Percentiles rank a stretch among this genome's conserved stretches.
Evolutionary conservation across 2,113 vertebrate genomes (phyloP).

Genomic region (Eclectus roratus): DNA sequence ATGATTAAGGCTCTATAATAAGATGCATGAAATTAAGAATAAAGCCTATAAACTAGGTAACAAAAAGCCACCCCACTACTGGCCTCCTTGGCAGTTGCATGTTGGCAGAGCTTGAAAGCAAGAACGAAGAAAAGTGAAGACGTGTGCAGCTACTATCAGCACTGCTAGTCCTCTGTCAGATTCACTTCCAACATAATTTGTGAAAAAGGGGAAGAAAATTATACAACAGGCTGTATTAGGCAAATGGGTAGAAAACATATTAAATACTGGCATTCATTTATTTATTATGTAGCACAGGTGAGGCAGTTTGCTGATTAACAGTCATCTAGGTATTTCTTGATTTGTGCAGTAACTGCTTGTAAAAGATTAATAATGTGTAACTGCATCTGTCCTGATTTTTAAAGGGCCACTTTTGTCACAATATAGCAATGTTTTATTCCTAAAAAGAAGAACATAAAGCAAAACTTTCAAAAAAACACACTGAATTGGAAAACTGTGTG

Average conservation of each 20-base stretch:
- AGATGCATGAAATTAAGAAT: neutral
- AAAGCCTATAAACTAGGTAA: neutral
- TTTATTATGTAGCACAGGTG: neutral
- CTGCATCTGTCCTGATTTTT: neutral
- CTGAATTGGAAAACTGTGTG: neutral
- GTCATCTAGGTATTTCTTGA: neutral
- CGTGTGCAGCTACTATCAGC: neutral
- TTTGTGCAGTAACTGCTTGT: neutral
- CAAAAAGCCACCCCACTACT: neutral
- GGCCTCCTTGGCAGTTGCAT: neutral
- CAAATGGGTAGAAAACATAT: neutral
- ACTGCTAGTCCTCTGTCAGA: neutral
- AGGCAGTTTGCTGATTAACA: neutral
- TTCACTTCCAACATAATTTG: neutral
- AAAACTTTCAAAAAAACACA: neutral
- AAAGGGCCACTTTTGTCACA: neutral
- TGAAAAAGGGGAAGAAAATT: neutral
- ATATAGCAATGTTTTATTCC: neutral
- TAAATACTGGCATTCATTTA: neutral
- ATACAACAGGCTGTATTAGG: neutral
- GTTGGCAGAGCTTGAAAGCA: neutral
- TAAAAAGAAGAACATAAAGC: neutral
- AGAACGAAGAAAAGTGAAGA: neutral
- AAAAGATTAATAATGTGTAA: neutral
- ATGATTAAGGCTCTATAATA: neutral